phyloP scores from a whole-genome alignment of 2,888 invertebrate species.

The Drosophila basisetae region DNA sequence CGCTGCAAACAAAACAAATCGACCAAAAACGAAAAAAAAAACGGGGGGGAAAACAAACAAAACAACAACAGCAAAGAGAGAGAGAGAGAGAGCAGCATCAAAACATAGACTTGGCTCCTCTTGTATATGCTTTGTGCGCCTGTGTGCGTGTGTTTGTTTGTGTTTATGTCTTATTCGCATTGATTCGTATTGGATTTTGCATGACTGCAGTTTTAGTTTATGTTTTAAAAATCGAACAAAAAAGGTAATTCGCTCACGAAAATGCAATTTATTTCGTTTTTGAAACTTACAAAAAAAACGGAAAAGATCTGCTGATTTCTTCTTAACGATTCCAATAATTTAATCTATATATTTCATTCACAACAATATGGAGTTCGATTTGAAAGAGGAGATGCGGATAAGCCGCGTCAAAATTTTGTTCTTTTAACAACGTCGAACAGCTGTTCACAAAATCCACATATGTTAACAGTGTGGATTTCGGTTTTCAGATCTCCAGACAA shows the following conservation, averaged over 20 bases:
- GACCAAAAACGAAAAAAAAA: conserved; percentile 3
- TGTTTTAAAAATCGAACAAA: neutral
- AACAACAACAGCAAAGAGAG: conserved; percentile 16
- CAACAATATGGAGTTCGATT: neutral
- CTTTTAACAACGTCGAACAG: neutral
- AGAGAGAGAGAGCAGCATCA: conserved; percentile 13
- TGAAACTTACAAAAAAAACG: neutral
- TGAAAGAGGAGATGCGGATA: neutral
- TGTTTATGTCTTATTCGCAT: conserved; percentile 30
- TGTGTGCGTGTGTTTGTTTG: conserved; percentile 4
- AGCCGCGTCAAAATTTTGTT: neutral
- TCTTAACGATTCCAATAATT: neutral
- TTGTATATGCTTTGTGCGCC: neutral
- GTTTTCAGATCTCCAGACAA: neutral
- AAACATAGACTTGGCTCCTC: conserved; percentile 6
- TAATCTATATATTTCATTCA: neutral
- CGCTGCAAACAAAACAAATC: conserved; percentile 29
- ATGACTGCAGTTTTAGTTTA: neutral
- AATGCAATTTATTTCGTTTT: neutral
- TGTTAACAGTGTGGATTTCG: neutral
- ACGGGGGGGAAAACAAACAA: neutral
- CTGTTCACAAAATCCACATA: neutral
- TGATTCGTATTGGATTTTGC: conserved; percentile 25
- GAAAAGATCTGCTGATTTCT: neutral
- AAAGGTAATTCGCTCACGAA: neutral